These are phyloP conservation scores for Octonoba sinensis DNA, from an alignment of 2,888 invertebrate genomes.

Conservation along the genomic window DNA sequence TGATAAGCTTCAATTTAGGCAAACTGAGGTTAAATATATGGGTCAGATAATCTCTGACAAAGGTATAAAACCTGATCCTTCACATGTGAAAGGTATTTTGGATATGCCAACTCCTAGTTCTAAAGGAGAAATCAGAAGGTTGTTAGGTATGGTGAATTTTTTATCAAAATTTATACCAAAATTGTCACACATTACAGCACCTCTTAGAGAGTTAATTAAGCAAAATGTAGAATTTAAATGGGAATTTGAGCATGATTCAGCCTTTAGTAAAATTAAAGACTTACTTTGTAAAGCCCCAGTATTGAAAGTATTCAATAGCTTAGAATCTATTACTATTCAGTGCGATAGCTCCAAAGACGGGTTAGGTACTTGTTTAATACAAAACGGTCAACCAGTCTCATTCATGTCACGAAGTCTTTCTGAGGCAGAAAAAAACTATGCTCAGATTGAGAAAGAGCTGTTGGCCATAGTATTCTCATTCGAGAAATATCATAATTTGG, in stretches of 20 bases:
- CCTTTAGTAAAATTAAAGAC: neutral
- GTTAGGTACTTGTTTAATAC: too few species aligned
- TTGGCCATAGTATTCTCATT: neutral
- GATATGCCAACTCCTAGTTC: slow-evolving; percentile 1
- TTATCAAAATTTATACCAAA: too few species aligned
- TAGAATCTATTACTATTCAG: too few species aligned
- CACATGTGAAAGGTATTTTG: slow-evolving; percentile 3
- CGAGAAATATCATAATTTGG: too few species aligned
- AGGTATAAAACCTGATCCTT: neutral
- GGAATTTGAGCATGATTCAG: neutral
- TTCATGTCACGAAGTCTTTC: slow-evolving; percentile 10
- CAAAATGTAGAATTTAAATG: slow-evolving; percentile 18
- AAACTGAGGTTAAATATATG: neutral
- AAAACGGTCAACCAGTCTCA: slow-evolving; percentile 4
- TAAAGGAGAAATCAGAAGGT: slow-evolving; percentile 14
- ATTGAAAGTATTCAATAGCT: neutral
- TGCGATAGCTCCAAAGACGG: too few species aligned
- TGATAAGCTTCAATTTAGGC: slow-evolving; percentile 14
- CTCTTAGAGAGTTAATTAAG: neutral
- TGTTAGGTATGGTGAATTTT: slow-evolving; percentile 22
- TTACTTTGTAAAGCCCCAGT: neutral
- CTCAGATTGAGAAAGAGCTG: too few species aligned
- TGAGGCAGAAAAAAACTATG: too few species aligned
- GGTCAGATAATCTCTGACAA: slow-evolving; percentile 6
- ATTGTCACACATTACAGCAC: neutral